These are phyloP conservation scores for Epicampocera succincta DNA, from an alignment of 2,888 invertebrate genomes.

Conservation along the genomic window DNA sequence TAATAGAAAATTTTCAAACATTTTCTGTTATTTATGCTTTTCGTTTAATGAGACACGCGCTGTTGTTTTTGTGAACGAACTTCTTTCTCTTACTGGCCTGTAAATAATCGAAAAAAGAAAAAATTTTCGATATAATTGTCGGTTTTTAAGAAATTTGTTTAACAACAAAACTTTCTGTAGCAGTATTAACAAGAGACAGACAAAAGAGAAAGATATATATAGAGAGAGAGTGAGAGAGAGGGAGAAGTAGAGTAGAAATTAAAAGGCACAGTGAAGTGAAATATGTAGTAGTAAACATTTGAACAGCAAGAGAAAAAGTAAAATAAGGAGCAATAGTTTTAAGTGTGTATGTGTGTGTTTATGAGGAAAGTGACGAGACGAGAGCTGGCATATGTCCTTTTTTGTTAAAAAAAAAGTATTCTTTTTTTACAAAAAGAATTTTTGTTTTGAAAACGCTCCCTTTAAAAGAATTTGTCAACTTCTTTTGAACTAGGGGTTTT, in stretches of 20 bases:
- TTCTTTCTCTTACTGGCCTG: slow-evolving; percentile 68
- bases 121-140: slow-evolving; percentile 63
- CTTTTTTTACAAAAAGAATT: too few relatives aligned
- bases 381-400: not conserved
- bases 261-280: slow-evolving; percentile 30
- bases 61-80: slow-evolving; percentile 63
- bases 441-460: too few relatives aligned
- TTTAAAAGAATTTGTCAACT: too few relatives aligned
- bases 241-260: slow-evolving; percentile 41
- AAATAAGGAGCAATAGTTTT: not conserved
- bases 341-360: not conserved
- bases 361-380: not conserved
- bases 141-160: slow-evolving; percentile 44
- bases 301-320: slow-evolving; percentile 14
- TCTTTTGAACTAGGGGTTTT: too few relatives aligned
- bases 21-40: slow-evolving; percentile 19
- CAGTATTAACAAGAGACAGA: slow-evolving; percentile 54
- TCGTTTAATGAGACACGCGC: slow-evolving; percentile 38
- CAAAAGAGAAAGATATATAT: too few relatives aligned
- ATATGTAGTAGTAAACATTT: slow-evolving; percentile 3
- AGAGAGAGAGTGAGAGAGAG: too few relatives aligned
- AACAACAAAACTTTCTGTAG: slow-evolving; percentile 40
- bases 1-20: slow-evolving; percentile 5
- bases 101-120: slow-evolving; percentile 66
- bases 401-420: too few relatives aligned